Base-by-base conservation (phyloP, 1,140 invertebrate genomes). In the Polypedilum vanderplanki region DNA sequence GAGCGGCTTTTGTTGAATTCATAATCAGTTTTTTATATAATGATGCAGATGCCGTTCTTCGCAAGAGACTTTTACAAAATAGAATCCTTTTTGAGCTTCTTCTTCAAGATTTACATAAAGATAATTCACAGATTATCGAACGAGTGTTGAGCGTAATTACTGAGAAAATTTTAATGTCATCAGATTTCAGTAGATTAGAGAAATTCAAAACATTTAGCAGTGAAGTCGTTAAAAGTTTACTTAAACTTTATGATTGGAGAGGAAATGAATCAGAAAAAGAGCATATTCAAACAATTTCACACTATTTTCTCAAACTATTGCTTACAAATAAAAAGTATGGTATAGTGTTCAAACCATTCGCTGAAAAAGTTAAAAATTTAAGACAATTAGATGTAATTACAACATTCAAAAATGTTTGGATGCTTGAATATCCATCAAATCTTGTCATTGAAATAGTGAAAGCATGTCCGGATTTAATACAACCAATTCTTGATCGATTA, bases 161-260 rank as follows among this genome's bases (percentile, higher is more conserved):
- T 7, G 89, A 87, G 74, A 86, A 89, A 80, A 84, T 94, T 33
- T 82, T 93, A 17, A 86, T 92, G 78, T 91, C 89, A 80, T 74
- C 79, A 1, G 81, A 83, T 1, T 87, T 94, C 70, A 87, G 85
- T 17, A 93, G 93, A 83, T 92, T 90, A 0, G 84, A 86, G 8
- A 93, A 93, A 80, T 81, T 93, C 7, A 87, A 87, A 75, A 84
- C 90, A 9, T 93, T 94, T 77, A 90, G 86, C 77, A 87, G 88
- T 24, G 82, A 86, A 76, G 86, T 88, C 46, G 81, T 93, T 24
- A 87, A 88, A 76, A 85, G 86, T 80, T 83, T 93, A 46, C 86
- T 90, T 5, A 87, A 87, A 77, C 82, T 93, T 0, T 93, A 91
- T 77, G 87, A 89, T 77, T 93, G 91, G 91, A 89, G 88, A 80